Percentiles rank a stretch among this genome's conserved stretches.
Evolutionary conservation across 2,113 vertebrate species (phyloP).

Genomic region (Paramormyrops kingsleyae): DNA sequence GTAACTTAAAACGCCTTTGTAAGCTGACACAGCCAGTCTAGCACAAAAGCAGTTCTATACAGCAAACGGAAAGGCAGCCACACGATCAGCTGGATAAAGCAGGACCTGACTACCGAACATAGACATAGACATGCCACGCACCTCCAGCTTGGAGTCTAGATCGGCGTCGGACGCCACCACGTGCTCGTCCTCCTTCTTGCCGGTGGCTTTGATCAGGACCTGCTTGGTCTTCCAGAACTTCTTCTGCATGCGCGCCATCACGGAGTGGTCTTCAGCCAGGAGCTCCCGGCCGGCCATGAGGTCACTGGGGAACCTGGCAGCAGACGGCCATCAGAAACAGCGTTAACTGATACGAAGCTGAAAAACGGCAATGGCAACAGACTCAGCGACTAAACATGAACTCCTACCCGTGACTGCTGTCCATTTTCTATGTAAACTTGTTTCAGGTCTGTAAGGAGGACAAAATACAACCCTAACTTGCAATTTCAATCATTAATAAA

Average conservation of each 20-base stretch:
- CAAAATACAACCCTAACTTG: neutral
- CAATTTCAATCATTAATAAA: neutral
- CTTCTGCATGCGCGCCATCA: conserved; percentile 73
- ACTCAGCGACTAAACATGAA: neutral
- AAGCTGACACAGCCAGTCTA: neutral
- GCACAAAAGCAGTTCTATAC: neutral
- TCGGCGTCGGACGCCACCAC: conserved; percentile 73
- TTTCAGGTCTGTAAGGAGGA: conserved; percentile 9
- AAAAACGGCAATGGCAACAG: neutral
- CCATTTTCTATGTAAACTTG: neutral
- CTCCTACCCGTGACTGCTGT: conserved; percentile 10
- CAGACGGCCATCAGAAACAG: neutral
- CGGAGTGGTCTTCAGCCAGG: conserved; percentile 60
- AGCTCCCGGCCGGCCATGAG: conserved; percentile 55
- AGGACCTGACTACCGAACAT: neutral
- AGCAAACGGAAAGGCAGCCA: neutral
- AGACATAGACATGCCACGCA: conserved; percentile 20
- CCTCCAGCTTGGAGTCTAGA: conserved; percentile 72
- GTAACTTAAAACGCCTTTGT: conserved; percentile 8
- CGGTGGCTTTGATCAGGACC: conserved; percentile 74
- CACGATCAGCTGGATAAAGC: neutral
- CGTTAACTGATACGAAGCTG: neutral
- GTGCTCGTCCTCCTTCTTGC: conserved; percentile 76
- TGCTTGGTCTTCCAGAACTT: conserved; percentile 80
- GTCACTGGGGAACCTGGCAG: conserved; percentile 56